Conservation (phyloP, 2,888 invertebrate species). For the Cryptocephalus moraei region DNA sequence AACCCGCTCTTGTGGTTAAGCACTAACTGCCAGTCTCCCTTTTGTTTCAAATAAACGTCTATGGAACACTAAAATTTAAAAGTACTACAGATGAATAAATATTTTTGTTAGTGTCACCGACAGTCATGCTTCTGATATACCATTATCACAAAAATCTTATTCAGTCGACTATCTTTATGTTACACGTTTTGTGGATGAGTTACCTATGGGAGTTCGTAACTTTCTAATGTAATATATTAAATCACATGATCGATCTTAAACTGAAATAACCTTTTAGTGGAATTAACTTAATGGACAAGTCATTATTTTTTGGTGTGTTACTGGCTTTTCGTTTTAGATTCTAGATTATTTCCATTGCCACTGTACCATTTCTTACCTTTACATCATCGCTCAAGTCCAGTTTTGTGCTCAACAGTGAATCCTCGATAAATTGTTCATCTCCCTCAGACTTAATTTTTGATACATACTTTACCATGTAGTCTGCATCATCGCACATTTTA, state of each 20-base stretch:
- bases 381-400: constrained; percentile 18
- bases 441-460: constrained; percentile 8
- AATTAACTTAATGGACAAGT: too few species aligned
- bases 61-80: constrained; percentile 8
- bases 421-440: too few species aligned
- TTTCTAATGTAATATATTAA: neutral
- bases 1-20: constrained; percentile 12
- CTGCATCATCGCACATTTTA: constrained; percentile 15
- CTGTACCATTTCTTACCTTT: constrained; percentile 8
- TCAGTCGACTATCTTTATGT: too few species aligned
- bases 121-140: too few species aligned
- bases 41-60: constrained; percentile 13
- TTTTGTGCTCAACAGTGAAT: constrained; percentile 7
- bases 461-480: constrained; percentile 14
- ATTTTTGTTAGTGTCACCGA: too few species aligned
- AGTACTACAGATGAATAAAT: neutral
- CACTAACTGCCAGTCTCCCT: constrained; percentile 15
- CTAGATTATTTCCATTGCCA: too few species aligned
- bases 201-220: too few species aligned
- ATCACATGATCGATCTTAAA: neutral
- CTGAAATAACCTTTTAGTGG: too few species aligned
- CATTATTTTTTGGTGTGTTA: too few species aligned
- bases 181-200: too few species aligned
- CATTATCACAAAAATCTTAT: too few species aligned
- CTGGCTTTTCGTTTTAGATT: too few species aligned